phyloP scores from a whole-genome alignment of 2,888 invertebrate genomes.

The Ceriagrion tenellum region DNA sequence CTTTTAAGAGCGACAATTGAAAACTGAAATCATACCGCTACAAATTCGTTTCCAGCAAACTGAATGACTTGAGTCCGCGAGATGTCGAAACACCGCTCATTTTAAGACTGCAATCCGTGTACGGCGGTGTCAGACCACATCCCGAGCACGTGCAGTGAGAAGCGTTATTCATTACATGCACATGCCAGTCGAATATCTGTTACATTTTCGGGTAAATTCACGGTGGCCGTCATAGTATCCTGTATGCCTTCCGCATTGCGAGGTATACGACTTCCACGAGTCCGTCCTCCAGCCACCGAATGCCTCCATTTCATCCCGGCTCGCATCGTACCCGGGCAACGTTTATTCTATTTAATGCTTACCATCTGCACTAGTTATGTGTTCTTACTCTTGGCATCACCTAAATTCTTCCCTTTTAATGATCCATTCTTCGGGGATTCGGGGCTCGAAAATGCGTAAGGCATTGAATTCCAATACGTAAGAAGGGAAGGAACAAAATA shows the following conservation, averaged over 20 bases:
- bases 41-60: neutral
- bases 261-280: neutral
- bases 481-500: neutral
- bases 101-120: neutral
- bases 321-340: neutral
- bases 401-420: neutral
- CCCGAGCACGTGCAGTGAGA: conserved; percentile 11
- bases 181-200: conserved; percentile 50
- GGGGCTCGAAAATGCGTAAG: neutral
- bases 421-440: neutral
- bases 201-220: neutral
- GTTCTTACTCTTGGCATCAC: conserved; percentile 17
- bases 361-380: neutral
- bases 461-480: neutral
- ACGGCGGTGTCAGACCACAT: neutral
- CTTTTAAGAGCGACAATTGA: neutral
- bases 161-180: neutral
- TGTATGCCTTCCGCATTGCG: conserved; percentile 18
- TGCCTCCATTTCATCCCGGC: neutral
- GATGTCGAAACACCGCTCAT: neutral
- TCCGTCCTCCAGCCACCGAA: neutral
- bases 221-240: neutral
- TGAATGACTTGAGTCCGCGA: neutral
- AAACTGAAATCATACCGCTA: neutral
- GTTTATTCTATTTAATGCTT: neutral